Percentiles rank a stretch among this genome's conserved stretches.
Evolutionary conservation across 2,113 vertebrate species (phyloP).

Genomic region (Gambusia affinis): DNA sequence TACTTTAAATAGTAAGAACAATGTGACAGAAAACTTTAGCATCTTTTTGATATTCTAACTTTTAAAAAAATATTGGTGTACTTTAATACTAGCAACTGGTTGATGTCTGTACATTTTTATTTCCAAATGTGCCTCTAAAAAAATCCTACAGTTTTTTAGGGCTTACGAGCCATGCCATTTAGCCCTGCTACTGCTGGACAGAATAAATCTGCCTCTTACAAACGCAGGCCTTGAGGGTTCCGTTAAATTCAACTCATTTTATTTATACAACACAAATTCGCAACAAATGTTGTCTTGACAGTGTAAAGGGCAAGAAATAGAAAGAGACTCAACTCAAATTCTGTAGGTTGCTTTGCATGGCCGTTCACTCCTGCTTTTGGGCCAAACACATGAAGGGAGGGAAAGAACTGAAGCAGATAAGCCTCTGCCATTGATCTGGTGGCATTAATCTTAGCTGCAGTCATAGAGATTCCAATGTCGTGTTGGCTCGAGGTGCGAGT

Average conservation of each 20-base stretch:
- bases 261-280: too few species aligned
- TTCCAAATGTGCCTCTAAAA: background rate
- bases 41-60: background rate
- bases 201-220: background rate
- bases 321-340: constrained; percentile 3
- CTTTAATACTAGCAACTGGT: background rate
- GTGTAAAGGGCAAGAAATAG: background rate
- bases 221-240: background rate
- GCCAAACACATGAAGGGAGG: constrained; percentile 49
- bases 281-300: too few species aligned
- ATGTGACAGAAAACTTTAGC: background rate
- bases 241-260: too few species aligned
- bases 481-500: constrained; percentile 12
- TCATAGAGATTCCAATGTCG: constrained; percentile 55
- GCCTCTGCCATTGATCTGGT: constrained; percentile 72
- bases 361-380: constrained; percentile 57
- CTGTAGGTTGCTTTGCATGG: constrained; percentile 50
- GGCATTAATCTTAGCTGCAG: constrained; percentile 62
- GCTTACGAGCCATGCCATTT: background rate
- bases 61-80: background rate
- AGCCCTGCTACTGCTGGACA: background rate
- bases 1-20: background rate
- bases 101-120: background rate
- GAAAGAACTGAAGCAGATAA: constrained; percentile 24
- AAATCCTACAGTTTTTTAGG: background rate